Conservation (phyloP, 2,113 vertebrate genomes). For the Axis porcinus region DNA sequence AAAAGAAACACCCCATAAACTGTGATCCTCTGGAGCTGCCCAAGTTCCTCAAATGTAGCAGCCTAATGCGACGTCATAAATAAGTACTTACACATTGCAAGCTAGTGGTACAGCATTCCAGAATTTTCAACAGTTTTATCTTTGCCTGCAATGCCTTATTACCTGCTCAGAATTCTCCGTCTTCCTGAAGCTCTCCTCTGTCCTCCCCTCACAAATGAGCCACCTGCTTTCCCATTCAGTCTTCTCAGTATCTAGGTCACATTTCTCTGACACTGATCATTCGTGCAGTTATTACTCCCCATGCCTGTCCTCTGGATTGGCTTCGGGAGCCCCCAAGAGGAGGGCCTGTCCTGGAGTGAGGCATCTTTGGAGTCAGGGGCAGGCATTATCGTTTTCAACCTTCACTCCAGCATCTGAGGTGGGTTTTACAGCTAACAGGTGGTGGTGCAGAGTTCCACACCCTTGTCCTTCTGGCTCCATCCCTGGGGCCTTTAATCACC, state of each 20-base stretch:
- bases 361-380: not conserved
- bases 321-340: accelerated
- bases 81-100: no score
- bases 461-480: accelerated
- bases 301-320: not conserved
- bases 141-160: not conserved
- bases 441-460: not conserved
- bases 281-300: no score
- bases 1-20: not conserved
- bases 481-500: not conserved
- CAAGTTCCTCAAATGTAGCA: not conserved
- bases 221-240: not conserved
- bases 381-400: not conserved
- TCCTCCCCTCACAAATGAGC: not conserved
- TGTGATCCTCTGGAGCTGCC: not conserved
- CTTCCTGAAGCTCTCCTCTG: not conserved
- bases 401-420: not conserved
- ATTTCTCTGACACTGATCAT: not conserved
- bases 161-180: not conserved
- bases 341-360: not conserved
- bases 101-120: no score
- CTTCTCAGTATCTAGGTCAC: not conserved
- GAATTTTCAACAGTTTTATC: not conserved
- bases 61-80: not conserved
- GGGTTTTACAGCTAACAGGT: not conserved